Conservation (phyloP, 2,888 invertebrate genomes). For the Sarcophaga variegata region DNA sequence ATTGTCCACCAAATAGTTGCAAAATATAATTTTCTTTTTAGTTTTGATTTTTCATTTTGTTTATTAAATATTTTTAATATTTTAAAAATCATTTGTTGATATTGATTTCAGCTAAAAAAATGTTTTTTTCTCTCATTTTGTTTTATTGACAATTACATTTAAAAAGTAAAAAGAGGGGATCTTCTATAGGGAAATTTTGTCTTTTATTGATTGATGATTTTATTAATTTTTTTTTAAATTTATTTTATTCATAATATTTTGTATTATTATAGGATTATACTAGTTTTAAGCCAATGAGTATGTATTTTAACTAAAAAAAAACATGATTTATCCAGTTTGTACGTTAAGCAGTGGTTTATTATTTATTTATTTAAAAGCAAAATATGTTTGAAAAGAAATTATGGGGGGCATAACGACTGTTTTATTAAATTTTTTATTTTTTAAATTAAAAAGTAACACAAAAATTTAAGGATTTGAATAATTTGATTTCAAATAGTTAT, state of each 20-base stretch:
- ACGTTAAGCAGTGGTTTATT: slow-evolving; percentile 37
- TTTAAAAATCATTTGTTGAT: slow-evolving; percentile 8
- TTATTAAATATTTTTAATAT: slow-evolving; percentile 27
- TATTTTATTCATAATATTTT: no score
- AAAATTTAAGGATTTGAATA: no score
- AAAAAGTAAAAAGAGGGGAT: slow-evolving; percentile 25
- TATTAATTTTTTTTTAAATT: background rate
- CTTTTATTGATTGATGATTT: slow-evolving; percentile 7
- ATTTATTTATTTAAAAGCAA: background rate
- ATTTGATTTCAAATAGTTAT: no score
- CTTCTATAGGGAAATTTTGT: slow-evolving; percentile 43
- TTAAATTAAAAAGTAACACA: no score
- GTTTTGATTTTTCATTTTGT: background rate
- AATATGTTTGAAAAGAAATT: background rate
- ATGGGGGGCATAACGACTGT: no score
- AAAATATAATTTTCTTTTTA: background rate
- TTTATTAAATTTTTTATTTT: no score
- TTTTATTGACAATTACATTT: slow-evolving; percentile 25
- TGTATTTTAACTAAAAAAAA: slow-evolving; percentile 35
- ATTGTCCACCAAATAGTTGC: background rate
- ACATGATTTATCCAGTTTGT: slow-evolving; percentile 37
- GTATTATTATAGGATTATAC: background rate
- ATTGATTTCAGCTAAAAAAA: background rate
- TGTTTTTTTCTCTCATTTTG: background rate
- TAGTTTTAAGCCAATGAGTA: slow-evolving; percentile 37